A percentile compares a stretch with the other conserved stretches of the same genome.
These are phyloP conservation scores for Lycocorax pyrrhopterus DNA, from an alignment of 2,113 vertebrate species.

Conservation along the genomic window DNA sequence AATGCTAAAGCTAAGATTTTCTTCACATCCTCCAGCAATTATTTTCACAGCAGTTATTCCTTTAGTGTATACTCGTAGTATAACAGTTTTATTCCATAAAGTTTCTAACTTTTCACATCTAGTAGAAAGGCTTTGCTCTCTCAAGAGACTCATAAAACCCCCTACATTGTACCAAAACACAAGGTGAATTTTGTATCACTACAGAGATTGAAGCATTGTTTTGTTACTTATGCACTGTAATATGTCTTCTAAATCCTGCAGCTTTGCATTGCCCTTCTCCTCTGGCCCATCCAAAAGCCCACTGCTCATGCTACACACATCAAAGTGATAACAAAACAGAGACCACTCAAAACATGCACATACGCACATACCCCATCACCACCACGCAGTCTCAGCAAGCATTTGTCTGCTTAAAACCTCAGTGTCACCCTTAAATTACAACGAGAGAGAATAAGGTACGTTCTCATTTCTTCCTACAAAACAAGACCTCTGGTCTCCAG, in stretches of 20 bases:
- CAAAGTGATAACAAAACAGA: background rate
- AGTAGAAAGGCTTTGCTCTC: background rate
- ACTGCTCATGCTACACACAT: background rate
- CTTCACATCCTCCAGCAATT: background rate
- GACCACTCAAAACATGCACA: background rate
- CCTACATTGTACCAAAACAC: background rate
- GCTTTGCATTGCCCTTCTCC: background rate
- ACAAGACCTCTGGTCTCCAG: background rate
- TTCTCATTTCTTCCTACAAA: background rate
- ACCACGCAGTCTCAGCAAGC: background rate
- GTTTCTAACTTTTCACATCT: background rate
- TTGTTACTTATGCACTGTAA: background rate
- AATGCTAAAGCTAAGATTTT: background rate
- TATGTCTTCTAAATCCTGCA: background rate
- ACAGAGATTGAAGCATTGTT: background rate
- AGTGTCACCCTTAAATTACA: background rate
- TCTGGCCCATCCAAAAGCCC: background rate
- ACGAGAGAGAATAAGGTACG: background rate
- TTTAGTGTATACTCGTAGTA: background rate
- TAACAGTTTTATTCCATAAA: background rate
- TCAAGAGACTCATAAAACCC: background rate
- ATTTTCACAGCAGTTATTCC: background rate
- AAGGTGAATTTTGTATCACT: background rate
- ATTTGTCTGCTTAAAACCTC: background rate
- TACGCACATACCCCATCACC: accelerated